Conservation (phyloP, 2,888 invertebrate species). For the Eledona agricola region DNA sequence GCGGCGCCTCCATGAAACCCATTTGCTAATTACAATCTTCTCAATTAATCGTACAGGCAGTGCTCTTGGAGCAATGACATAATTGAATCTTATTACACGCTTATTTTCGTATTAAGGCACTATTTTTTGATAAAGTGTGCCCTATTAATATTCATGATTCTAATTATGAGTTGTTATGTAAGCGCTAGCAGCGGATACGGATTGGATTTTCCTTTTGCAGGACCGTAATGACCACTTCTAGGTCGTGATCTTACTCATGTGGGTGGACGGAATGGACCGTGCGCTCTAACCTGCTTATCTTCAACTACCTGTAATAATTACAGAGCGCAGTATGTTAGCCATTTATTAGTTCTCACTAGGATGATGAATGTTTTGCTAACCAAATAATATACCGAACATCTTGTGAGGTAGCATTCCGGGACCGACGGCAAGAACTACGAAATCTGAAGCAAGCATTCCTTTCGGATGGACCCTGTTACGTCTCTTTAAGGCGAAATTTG, state of each 20-base stretch:
- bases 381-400: no score
- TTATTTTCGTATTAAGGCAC: conserved; percentile 48
- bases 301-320: conserved; percentile 31
- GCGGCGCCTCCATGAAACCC: background rate
- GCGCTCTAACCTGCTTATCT: conserved; percentile 22
- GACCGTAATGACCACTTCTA: conserved; percentile 30
- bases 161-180: conserved; percentile 39
- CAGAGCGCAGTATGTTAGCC: conserved; percentile 24
- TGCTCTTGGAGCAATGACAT: conserved; percentile 48
- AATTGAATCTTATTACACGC: conserved; percentile 51
- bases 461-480: no score
- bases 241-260: conserved; percentile 25
- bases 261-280: conserved; percentile 28
- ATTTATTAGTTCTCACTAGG: conserved; percentile 24
- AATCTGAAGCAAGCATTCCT: no score
- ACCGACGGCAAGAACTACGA: no score
- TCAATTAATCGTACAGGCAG: no score
- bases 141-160: conserved; percentile 39
- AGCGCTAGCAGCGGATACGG: conserved; percentile 30
- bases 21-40: no score
- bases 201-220: conserved; percentile 37
- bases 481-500: no score
- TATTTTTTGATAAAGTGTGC: conserved; percentile 42
- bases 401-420: no score
- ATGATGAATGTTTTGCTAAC: no score